These are phyloP conservation scores for Hyla sarda DNA, from an alignment of 2,113 vertebrate genomes.

Conservation along the genomic window DNA sequence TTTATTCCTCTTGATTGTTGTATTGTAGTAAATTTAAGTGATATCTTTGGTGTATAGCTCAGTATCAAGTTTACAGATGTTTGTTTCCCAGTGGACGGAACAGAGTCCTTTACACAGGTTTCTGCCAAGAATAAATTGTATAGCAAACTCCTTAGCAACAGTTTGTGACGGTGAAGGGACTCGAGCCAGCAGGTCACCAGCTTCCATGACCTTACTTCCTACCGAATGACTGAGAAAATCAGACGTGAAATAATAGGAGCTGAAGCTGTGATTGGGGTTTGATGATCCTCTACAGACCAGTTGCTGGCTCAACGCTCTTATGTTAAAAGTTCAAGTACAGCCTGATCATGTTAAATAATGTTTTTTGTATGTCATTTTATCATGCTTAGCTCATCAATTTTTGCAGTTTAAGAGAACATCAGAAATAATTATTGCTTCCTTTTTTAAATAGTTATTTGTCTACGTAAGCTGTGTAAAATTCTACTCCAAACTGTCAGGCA, in stretches of 20 bases:
- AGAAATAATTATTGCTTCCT: background rate
- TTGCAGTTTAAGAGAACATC: background rate
- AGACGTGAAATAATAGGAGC: constrained; percentile 15
- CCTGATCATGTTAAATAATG: background rate
- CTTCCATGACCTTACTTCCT: background rate
- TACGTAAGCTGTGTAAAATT: too few relatives aligned
- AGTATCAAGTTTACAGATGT: constrained; percentile 50
- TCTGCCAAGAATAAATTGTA: constrained; percentile 28
- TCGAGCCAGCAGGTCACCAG: background rate
- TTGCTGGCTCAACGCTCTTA: background rate
- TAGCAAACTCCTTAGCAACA: background rate
- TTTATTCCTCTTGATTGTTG: constrained; percentile 14
- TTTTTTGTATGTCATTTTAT: background rate
- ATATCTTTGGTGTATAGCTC: constrained; percentile 28
- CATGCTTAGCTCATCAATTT: background rate
- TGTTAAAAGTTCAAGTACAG: constrained; percentile 27
- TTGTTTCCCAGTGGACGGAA: constrained; percentile 14
- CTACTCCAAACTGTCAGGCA: too few relatives aligned
- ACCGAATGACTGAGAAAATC: constrained; percentile 6
- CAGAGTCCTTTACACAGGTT: constrained; percentile 7
- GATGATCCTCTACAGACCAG: background rate
- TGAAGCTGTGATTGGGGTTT: constrained; percentile 12
- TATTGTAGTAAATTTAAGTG: constrained; percentile 33
- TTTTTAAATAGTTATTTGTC: too few relatives aligned
- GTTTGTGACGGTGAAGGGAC: constrained; percentile 29